Evolutionary conservation across 2,113 vertebrate genomes (phyloP).

Genomic region (Hyperopisus bebe): DNA sequence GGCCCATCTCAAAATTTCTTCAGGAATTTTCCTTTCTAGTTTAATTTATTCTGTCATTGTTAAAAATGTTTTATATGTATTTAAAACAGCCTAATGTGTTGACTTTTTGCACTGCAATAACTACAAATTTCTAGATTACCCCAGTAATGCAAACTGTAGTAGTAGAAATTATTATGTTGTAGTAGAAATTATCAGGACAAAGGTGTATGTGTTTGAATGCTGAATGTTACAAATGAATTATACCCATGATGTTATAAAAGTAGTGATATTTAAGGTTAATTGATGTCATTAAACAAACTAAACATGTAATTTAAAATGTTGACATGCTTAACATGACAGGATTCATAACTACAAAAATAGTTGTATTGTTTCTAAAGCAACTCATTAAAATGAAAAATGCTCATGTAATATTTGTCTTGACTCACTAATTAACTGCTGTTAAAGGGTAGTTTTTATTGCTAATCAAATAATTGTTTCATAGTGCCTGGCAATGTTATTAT

Average conservation of each 20-base stretch:
- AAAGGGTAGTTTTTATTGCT: not conserved
- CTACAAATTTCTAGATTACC: not conserved
- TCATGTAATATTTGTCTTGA: not conserved
- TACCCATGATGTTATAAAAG: too few relatives aligned
- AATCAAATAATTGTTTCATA: not conserved
- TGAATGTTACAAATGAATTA: too few relatives aligned
- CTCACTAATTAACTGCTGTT: not conserved
- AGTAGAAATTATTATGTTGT: too few relatives aligned
- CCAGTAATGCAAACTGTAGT: too few relatives aligned
- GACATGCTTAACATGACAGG: not conserved
- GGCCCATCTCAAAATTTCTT: too few relatives aligned
- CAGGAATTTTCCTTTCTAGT: too few relatives aligned
- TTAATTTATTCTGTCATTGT: not conserved
- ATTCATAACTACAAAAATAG: not conserved
- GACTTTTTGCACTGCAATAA: not conserved
- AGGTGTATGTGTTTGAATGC: too few relatives aligned
- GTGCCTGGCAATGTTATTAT: not conserved
- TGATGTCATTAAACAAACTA: not conserved
- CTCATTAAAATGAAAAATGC: not conserved
- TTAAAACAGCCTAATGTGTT: not conserved
- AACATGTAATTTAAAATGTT: not conserved
- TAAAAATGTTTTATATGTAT: not conserved
- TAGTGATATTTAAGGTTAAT: not conserved
- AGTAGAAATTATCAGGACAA: too few relatives aligned
- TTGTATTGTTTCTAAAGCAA: not conserved